These are phyloP conservation scores for Aix galericulata DNA, from an alignment of 2,113 vertebrate species.

Conservation along the genomic window DNA sequence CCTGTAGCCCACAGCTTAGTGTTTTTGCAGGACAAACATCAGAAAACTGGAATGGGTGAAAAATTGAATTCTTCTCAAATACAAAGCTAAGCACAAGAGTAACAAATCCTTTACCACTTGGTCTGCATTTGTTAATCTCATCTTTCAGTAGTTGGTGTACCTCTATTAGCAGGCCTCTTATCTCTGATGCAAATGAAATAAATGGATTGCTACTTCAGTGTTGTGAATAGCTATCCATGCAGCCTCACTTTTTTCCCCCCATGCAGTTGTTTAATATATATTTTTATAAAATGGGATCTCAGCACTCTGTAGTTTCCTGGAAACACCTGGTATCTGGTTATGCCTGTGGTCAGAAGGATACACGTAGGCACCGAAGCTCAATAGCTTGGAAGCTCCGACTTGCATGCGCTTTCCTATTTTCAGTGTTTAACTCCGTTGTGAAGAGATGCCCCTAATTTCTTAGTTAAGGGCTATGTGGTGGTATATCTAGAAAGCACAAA, in stretches of 20 bases:
- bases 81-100: not conserved
- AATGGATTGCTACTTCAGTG: not conserved
- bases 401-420: not conserved
- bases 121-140: slow-evolving; percentile 8
- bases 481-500: not conserved
- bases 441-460: not conserved
- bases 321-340: not conserved
- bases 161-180: slow-evolving; percentile 33
- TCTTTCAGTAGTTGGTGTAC: not conserved
- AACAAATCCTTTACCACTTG: not conserved
- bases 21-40: slow-evolving; percentile 30
- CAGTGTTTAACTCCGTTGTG: not conserved
- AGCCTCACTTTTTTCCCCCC: not conserved
- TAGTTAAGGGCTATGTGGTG: not conserved
- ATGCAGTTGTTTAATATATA: not conserved
- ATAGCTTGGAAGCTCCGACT: not conserved
- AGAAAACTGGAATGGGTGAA: slow-evolving; percentile 18
- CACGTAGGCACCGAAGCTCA: not conserved
- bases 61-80: slow-evolving; percentile 29
- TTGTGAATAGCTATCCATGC: not conserved
- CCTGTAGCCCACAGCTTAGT: not conserved
- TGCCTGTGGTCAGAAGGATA: not conserved
- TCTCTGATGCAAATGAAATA: slow-evolving; percentile 19
- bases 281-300: not conserved
- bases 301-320: not conserved